Evolutionary conservation across 2,888 invertebrate genomes (phyloP), one percentile per base, ranked within the genome.

Genomic region (Trypoxylon attenuatum): DNA sequence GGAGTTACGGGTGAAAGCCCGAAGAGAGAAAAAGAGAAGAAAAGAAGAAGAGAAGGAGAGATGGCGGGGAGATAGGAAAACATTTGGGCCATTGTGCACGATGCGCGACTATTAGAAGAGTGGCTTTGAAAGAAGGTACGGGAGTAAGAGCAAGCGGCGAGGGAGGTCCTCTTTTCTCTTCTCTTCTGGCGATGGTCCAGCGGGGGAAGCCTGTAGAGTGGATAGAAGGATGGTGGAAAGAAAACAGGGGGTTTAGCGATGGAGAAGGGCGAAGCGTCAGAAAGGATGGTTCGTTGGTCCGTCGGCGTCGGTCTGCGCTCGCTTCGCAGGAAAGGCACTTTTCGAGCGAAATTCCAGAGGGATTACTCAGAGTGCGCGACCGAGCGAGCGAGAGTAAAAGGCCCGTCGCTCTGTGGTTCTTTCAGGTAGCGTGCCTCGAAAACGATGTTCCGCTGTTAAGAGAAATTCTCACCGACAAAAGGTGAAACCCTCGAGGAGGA

Each of bases 281-380:
- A n/a, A n/a, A n/a, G n/a, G n/a, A n/a, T n/a, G n/a, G n/a, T n/a
- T n/a, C n/a, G n/a, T n/a, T n/a, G n/a, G n/a, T n/a, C n/a, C n/a
- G n/a, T n/a, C n/a, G n/a, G n/a, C n/a, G n/a, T n/a, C n/a, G n/a
- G n/a, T n/a, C n/a, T n/a, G n/a, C n/a, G n/a, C n/a, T n/a, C n/a
- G n/a, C n/a, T n/a, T n/a, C 49, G 25, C 49, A 33, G 65, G 51
- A 58, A 71, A 63, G 74, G 60, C 68, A 68, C 69, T 78, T 77
- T 81, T 73, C 73, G 75, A 77, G 77, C 78, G 69, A 82, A 82
- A 83, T 83, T 82, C 82, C 79, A 63, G 41, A 67, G 59, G 71
- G 75, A 81, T 80, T 80, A 78, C 73, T 79, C 78, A 70, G 27
- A 42, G 59, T n/a, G 27, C 59, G 51, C 58, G 50, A 54, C 59